Percentiles rank a stretch among this genome's conserved stretches.
These are phyloP conservation scores for Meganola albula DNA, from an alignment of 2,888 invertebrate species.

Conservation along the genomic window DNA sequence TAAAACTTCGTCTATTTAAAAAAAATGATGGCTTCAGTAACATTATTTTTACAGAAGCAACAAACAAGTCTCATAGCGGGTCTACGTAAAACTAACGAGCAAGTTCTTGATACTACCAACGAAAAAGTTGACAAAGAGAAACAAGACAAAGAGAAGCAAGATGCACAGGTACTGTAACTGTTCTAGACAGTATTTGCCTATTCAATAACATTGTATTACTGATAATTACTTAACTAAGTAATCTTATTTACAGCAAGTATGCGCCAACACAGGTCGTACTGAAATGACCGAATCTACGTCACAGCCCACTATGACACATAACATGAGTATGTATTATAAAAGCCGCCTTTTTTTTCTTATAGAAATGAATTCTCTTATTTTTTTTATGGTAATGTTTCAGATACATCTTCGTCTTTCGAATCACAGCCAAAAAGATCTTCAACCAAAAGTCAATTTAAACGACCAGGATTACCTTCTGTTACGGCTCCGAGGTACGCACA, in stretches of 20 bases:
- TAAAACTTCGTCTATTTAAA: no score
- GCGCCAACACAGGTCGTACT: slow-evolving; percentile 49
- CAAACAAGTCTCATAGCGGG: slow-evolving; percentile 95
- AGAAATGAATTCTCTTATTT: neutral
- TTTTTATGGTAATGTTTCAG: slow-evolving; percentile 34
- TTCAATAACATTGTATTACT: no score
- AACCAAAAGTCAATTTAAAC: slow-evolving; percentile 61
- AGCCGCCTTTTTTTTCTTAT: no score
- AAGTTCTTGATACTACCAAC: slow-evolving; percentile 75
- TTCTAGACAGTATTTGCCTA: no score
- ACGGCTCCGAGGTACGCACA: slow-evolving; percentile 53
- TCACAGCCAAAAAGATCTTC: slow-evolving; percentile 59
- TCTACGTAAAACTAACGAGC: slow-evolving; percentile 90
- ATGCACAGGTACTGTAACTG: no score
- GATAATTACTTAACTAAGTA: no score
- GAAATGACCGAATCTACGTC: slow-evolving; percentile 70
- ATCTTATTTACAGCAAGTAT: slow-evolving; percentile 40
- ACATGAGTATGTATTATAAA: slow-evolving; percentile 54
- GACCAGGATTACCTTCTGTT: slow-evolving; percentile 58
- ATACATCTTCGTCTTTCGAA: slow-evolving; percentile 58
- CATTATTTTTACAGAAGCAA: slow-evolving; percentile 84
- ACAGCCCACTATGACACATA: slow-evolving; percentile 65
- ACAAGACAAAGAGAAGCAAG: slow-evolving; percentile 53
- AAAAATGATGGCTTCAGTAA: no score
- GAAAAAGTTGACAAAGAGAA: slow-evolving; percentile 82